Evolutionary conservation across 2,888 invertebrate genomes (phyloP).

Genomic region (Heteropelma amictum): DNA sequence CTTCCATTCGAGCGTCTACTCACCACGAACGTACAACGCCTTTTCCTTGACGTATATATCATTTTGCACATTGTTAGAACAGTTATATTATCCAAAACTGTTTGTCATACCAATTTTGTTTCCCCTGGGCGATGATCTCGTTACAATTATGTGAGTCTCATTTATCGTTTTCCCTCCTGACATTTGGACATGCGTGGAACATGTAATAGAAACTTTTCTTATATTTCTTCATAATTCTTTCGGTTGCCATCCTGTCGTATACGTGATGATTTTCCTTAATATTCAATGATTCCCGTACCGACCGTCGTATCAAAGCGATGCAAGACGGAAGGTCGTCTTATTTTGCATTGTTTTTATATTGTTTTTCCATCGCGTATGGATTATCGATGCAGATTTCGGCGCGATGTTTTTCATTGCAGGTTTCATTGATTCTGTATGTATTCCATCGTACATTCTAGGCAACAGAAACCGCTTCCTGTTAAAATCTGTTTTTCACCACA

Average conservation of each 20-base stretch:
- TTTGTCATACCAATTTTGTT: constrained; percentile 70
- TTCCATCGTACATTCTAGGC: too few species aligned
- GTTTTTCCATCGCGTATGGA: too few species aligned
- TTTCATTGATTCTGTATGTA: too few species aligned
- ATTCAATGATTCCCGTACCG: background rate
- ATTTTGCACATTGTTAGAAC: constrained; percentile 26
- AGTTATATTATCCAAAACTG: constrained; percentile 52
- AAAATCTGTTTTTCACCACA: background rate
- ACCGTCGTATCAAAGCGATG: too few species aligned
- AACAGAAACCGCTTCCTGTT: too few species aligned
- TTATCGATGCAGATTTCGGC: too few species aligned
- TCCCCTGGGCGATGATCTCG: constrained; percentile 68
- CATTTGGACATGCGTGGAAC: background rate
- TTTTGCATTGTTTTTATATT: too few species aligned
- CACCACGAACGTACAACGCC: constrained; percentile 11
- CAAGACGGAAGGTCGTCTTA: too few species aligned
- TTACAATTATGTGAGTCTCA: constrained; percentile 72
- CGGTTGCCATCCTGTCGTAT: background rate
- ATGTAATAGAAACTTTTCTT: constrained; percentile 4
- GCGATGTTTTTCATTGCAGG: too few species aligned
- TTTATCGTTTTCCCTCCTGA: constrained; percentile 58
- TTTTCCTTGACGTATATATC: background rate
- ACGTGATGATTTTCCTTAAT: constrained; percentile 22
- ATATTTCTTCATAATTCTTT: background rate
- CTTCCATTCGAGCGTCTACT: background rate